These are phyloP conservation scores for Heliconius eleuchia DNA, from an alignment of 1,140 invertebrate genomes.

Conservation along the genomic window DNA sequence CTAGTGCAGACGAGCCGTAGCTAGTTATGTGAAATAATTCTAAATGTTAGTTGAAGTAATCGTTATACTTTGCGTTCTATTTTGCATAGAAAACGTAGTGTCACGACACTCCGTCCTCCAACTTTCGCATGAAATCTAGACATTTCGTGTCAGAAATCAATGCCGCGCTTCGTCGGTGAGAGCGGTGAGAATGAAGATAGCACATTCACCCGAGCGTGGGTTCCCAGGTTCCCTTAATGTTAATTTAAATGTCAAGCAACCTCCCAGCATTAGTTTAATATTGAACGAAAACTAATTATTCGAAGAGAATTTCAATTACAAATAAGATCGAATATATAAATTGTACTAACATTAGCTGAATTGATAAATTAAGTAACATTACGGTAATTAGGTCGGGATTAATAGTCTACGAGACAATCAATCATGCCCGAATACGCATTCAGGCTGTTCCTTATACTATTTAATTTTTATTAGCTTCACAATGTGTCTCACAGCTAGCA, in stretches of 20 bases:
- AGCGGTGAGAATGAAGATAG: too few relatives aligned
- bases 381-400: slow-evolving; percentile 27
- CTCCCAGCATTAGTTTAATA: neutral
- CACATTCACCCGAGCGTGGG: too few relatives aligned
- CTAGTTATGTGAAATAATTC: neutral
- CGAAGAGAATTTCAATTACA: slow-evolving; percentile 8
- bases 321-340: slow-evolving; percentile 6
- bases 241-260: neutral
- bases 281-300: neutral
- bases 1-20: neutral
- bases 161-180: too few relatives aligned
- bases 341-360: slow-evolving; percentile 2
- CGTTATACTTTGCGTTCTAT: neutral
- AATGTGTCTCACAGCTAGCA: too few relatives aligned
- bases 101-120: too few relatives aligned
- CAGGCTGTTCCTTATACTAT: neutral
- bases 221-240: too few relatives aligned
- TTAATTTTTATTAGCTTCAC: neutral
- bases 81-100: too few relatives aligned
- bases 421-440: slow-evolving; percentile 9
- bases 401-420: slow-evolving; percentile 29
- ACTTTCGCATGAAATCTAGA: neutral
- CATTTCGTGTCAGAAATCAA: too few relatives aligned
- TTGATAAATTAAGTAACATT: slow-evolving; percentile 29
- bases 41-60: neutral